Evolutionary conservation across 2,113 vertebrate species (phyloP).

Genomic region (Trichechus manatus): DNA sequence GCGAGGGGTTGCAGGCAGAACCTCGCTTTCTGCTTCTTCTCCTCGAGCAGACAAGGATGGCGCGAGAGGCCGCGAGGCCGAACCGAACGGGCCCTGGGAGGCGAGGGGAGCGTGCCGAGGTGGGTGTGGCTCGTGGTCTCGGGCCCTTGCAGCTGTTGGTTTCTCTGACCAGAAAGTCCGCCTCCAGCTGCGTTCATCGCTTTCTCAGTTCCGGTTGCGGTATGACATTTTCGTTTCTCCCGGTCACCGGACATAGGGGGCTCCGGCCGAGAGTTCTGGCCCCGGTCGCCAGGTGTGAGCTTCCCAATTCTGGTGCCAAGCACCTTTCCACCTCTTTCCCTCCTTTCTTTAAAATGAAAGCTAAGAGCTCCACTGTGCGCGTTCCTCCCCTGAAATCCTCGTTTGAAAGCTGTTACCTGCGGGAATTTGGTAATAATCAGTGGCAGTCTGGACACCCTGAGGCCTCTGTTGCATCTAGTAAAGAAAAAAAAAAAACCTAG

Average conservation of each 20-base stretch:
- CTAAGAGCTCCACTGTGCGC: neutral
- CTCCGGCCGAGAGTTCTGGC: neutral
- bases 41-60: neutral
- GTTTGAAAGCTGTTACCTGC: neutral
- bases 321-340: neutral
- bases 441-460: neutral
- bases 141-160: neutral
- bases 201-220: neutral
- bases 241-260: neutral
- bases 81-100: neutral
- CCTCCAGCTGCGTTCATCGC: neutral
- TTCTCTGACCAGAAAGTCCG: neutral
- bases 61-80: neutral
- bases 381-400: neutral
- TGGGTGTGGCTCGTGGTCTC: conserved; percentile 82
- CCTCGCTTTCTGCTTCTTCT: neutral
- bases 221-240: neutral
- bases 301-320: neutral
- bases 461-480: neutral
- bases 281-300: neutral
- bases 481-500: too few relatives aligned
- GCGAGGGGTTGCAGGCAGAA: too few relatives aligned
- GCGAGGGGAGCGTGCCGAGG: neutral
- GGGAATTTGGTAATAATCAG: neutral
- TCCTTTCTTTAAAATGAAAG: neutral